These are phyloP conservation scores for Pollachius pollachius DNA, from an alignment of 2,113 vertebrate species.

Conservation along the genomic window DNA sequence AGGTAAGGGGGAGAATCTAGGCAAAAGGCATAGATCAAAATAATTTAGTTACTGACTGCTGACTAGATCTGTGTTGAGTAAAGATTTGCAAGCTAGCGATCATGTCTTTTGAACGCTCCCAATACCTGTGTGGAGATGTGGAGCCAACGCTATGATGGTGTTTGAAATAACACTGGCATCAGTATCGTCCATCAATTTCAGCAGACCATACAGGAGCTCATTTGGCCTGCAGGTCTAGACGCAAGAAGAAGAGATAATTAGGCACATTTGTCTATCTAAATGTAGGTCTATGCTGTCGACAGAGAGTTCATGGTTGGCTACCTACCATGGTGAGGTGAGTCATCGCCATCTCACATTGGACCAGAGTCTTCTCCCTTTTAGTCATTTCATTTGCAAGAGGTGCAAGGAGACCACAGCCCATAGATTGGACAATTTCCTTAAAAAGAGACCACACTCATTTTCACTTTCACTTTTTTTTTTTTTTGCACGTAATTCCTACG, in stretches of 20 bases:
- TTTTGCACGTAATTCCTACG: no score
- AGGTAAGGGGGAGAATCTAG: no score
- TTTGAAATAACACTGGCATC: constrained; percentile 79
- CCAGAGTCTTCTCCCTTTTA: constrained; percentile 34
- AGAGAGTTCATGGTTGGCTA: neutral
- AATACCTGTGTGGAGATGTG: constrained; percentile 86
- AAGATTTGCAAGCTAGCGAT: neutral
- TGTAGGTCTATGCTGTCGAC: neutral
- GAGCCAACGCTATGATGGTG: constrained; percentile 77
- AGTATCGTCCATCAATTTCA: constrained; percentile 81
- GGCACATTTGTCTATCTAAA: neutral
- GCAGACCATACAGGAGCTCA: constrained; percentile 81
- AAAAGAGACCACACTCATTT: neutral
- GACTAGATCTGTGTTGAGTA: neutral
- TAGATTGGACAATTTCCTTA: constrained; percentile 81
- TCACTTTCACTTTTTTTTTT: neutral
- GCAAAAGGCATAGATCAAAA: no score
- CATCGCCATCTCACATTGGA: constrained; percentile 59
- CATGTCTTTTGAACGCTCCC: neutral
- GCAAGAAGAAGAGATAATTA: constrained; percentile 16
- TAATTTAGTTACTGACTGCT: no score
- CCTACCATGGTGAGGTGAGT: constrained; percentile 60
- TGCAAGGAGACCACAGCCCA: constrained; percentile 86
- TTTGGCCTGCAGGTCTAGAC: constrained; percentile 84
- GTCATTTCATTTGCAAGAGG: constrained; percentile 71